A percentile compares a stretch with the other conserved stretches of the same genome.
These are phyloP conservation scores for Raja brachyura DNA, from an alignment of 2,113 vertebrate genomes.

Conservation along the genomic window DNA sequence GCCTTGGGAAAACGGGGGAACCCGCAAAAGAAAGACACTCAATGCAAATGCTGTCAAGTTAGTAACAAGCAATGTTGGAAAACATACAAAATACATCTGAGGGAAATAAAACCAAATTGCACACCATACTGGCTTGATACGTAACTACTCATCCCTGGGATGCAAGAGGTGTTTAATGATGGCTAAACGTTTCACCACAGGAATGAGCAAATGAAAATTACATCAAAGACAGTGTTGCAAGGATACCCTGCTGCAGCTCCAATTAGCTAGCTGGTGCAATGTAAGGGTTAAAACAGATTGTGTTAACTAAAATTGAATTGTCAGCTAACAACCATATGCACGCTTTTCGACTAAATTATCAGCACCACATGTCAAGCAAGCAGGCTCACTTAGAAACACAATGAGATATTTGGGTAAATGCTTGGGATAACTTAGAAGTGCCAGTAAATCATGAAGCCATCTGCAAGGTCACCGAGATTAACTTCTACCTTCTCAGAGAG, in stretches of 20 bases:
- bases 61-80: neutral
- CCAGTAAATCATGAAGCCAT: too few species aligned
- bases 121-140: neutral
- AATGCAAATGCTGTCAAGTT: neutral
- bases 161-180: neutral
- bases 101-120: neutral
- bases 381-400: too few species aligned
- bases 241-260: neutral
- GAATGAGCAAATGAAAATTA: neutral
- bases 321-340: too few species aligned
- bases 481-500: too few species aligned
- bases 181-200: conserved; percentile 8
- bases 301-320: too few species aligned
- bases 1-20: neutral
- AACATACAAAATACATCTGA: neutral
- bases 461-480: too few species aligned
- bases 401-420: too few species aligned
- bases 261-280: neutral
- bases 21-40: neutral
- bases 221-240: neutral
- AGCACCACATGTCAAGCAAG: too few species aligned
- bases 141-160: neutral
- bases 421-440: too few species aligned
- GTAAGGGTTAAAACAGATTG: too few species aligned
- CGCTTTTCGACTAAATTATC: too few species aligned